Evolutionary conservation across 1,140 invertebrate genomes (phyloP).

Genomic region (Wasmannia auropunctata): DNA sequence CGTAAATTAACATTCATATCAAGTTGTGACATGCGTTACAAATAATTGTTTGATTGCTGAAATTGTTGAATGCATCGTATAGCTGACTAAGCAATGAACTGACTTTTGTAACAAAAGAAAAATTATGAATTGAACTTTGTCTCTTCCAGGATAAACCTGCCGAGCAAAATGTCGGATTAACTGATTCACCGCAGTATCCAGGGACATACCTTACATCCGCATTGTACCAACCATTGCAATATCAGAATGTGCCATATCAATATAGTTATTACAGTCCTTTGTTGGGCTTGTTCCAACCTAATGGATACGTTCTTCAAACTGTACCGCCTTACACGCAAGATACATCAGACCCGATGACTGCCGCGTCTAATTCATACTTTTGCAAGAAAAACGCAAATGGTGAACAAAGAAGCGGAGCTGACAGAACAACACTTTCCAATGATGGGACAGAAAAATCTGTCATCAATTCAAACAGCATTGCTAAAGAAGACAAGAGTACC

Average conservation of each 20-base stretch:
- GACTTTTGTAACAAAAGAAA: background rate
- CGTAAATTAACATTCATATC: background rate
- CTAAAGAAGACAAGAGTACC: background rate
- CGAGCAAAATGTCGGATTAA: background rate
- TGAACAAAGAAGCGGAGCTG: background rate
- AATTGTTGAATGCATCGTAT: background rate
- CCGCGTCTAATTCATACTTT: background rate
- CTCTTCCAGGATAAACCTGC: background rate
- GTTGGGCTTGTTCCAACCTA: background rate
- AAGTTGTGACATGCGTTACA: background rate
- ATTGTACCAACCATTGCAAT: background rate
- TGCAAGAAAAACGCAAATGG: background rate
- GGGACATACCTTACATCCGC: background rate
- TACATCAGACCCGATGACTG: background rate
- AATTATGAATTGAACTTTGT: background rate
- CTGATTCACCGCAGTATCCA: background rate
- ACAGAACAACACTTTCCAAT: conserved; percentile 26
- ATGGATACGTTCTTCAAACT: conserved; percentile 29
- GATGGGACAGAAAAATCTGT: background rate
- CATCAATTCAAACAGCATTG: background rate
- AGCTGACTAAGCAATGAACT: background rate
- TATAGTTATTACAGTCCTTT: conserved; percentile 4
- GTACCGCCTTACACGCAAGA: background rate
- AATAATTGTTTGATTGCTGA: background rate
- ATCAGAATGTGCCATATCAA: background rate